Evolutionary conservation across 2,113 vertebrate species (phyloP), one percentile per base, ranked within the genome.

Genomic region (Stigmatopora nigra): DNA sequence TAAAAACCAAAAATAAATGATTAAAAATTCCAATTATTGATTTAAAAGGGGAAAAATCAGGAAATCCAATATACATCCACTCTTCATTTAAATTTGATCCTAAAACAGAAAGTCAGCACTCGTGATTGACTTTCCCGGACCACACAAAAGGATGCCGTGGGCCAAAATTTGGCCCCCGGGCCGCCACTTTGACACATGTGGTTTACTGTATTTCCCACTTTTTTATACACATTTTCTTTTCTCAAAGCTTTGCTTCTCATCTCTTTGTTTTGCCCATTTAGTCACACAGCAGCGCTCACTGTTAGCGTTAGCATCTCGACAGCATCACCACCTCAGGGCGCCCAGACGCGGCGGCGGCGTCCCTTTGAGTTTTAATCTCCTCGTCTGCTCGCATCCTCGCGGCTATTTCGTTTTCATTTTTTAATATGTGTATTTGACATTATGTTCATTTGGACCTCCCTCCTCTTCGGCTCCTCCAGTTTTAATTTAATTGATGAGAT

Each of bases 381-480:
- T 82, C 72, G 73, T 86, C 86, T 82, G 81, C 65, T 76, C 78
- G 73, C 80, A 77, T 86, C 85, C 90, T 90, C 17, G 70, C 71
- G 86, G 90, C 87, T 66, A 82, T 90, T 90, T 88, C 85, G 89
- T 90, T 89, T 87, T 83, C 83, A 81, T 89, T 88, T 31, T 31
- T 88, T 90, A 88, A 88, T 89, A 88, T 88, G 85, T 87, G 87
- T 81, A 81, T 89, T 88, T 90, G 84, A 89, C 84, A 84, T 86
- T 90, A 88, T 82, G 76, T 86, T 89, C 85, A 88, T 90, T 87
- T 88, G 73, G 71, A 61, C 62, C 55, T 70, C 63, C 75, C 20
- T 25, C 52, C 64, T 25, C 64, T 8, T 13, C 20, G 8, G 15
- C 48, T 25, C 44, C 66, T n/a, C 9, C 25, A 53, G 59, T 55